Evolutionary conservation across 1,140 invertebrate genomes (phyloP), one percentile per base, ranked within the genome.

Genomic region (Globodera ellingtonae): DNA sequence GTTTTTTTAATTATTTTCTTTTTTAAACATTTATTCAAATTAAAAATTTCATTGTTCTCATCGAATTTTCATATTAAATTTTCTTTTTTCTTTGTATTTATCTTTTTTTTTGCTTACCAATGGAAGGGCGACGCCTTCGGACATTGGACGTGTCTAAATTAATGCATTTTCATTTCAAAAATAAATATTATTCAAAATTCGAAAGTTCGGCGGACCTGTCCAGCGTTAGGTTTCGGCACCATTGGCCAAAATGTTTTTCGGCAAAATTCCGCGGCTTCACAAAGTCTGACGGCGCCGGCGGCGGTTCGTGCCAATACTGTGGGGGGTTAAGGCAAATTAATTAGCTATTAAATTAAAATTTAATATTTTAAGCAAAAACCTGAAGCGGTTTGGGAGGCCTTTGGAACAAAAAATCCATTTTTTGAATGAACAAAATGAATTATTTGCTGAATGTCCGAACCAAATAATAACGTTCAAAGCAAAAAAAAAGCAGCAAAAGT

Each of bases 81-180:
- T 73, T 81, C 67, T 24, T 18, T 69, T 78, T 52, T 35, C 10
- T n/a, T 46, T 56, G 46, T 80, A 46, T 18, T 52, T 18, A 47
- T 56, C 75, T 79, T 66, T 21, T 35, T 67, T 1, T 35, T 67
- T 13, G 21, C 44, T 18, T 4, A 83, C 85, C 84, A 86, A 75
- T 85, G 84, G 35, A 87, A 85, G 2, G 82, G 78, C 46, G 85
- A 84, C 13, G 59, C 84, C 18, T 56, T 44, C n/a, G 85, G 85
- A 48, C 84, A 85, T 81, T 85, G 84, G n/a, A 50, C 67, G 66
- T 85, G 84, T n/a, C 84, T 84, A 67, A 84, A 86, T 81, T 47
- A 21, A 35, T 35, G 1, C 35, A 35, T 35, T 35, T 35, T 62
- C 9, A 24, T 1, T n/a, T n/a, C 69, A 44, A 24, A 80, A 47